A percentile compares a stretch with the other conserved stretches of the same genome.
phyloP scores from a whole-genome alignment of 2,797 vertebrate genomes.

The Danio albolineatus region DNA sequence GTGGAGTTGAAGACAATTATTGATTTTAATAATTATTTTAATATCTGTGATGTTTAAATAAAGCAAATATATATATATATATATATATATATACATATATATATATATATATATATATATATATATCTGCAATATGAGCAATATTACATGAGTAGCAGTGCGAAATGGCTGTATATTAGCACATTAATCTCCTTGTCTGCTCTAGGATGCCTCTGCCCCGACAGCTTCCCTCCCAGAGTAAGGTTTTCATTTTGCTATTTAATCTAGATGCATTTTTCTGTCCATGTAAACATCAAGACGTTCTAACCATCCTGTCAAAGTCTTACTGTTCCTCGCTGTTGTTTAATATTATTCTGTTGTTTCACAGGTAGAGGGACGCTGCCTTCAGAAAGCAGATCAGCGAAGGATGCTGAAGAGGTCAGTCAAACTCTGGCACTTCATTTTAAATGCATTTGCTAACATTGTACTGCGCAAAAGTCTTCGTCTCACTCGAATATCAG shows the following conservation, averaged over 20 bases:
- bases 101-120: too few species aligned
- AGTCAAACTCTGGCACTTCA: background rate
- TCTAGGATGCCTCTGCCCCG: constrained; percentile 69
- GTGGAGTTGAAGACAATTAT: too few species aligned
- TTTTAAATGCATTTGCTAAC: too few species aligned
- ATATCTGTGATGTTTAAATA: too few species aligned
- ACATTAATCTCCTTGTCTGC: constrained; percentile 45
- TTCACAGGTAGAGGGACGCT: constrained; percentile 20
- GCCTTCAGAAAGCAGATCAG: constrained; percentile 32
- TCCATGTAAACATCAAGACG: background rate
- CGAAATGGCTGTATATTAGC: too few species aligned
- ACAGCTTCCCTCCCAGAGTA: constrained; percentile 62
- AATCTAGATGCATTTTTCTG: background rate
- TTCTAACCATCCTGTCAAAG: background rate
- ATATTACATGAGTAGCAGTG: too few species aligned
- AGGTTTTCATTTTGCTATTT: constrained; percentile 45
- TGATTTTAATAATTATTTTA: too few species aligned
- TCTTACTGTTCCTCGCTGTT: background rate
- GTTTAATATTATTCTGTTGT: background rate
- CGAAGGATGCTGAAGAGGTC: constrained; percentile 54
- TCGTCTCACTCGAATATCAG: too few species aligned
- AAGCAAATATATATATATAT: too few species aligned
- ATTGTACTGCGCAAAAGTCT: too few species aligned
- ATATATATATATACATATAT: too few species aligned
- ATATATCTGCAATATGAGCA: too few species aligned